phyloP scores from a whole-genome alignment of 2,113 vertebrate genomes.

The Oncorhynchus mykiss region DNA sequence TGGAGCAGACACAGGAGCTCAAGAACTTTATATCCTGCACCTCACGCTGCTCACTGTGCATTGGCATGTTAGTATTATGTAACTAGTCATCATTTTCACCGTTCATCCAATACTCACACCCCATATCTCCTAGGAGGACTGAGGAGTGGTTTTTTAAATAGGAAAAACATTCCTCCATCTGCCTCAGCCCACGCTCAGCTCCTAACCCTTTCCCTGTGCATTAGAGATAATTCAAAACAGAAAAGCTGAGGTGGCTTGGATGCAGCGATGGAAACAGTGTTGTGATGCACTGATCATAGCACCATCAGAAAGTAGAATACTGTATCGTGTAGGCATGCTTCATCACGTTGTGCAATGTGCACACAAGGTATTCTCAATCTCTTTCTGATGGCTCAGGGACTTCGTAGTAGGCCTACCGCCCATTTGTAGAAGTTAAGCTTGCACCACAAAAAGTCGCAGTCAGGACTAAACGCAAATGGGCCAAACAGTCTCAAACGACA shows the following conservation, averaged over 20 bases:
- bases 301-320: no score
- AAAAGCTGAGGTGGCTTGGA: no score
- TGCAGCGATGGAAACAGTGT: no score
- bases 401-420: no score
- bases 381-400: no score
- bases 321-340: no score
- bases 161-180: constrained; percentile 4
- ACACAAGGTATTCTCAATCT: not conserved
- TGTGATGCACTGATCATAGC: no score
- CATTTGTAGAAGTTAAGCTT: no score
- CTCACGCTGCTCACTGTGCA: constrained; percentile 33
- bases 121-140: not conserved
- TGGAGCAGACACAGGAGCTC: constrained; percentile 54
- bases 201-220: not conserved
- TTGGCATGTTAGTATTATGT: constrained; percentile 17
- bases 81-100: constrained; percentile 21
- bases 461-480: not conserved
- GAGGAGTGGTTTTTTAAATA: not conserved
- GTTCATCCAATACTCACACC: not conserved
- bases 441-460: not conserved
- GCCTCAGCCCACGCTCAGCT: not conserved
- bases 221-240: not conserved
- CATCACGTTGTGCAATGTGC: not conserved
- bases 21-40: constrained; percentile 46
- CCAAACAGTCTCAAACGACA: constrained; percentile 3